phyloP scores from a whole-genome alignment of 2,113 vertebrate genomes.

The Lanius ludovicianus region DNA sequence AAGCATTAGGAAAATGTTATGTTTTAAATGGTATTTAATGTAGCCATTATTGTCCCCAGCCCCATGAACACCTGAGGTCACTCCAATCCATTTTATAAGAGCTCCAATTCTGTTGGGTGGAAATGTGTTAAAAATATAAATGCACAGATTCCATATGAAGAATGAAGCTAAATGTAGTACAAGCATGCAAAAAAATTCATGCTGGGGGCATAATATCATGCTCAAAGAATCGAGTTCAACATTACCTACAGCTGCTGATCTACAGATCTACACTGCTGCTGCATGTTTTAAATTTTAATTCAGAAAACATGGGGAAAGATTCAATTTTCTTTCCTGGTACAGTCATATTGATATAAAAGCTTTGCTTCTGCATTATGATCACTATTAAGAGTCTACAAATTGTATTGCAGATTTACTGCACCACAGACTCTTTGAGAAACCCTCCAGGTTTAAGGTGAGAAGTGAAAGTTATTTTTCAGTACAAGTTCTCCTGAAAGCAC shows the following conservation, averaged over 20 bases:
- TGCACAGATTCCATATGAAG: background rate
- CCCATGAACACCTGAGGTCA: background rate
- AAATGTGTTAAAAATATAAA: background rate
- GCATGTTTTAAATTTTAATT: slow-evolving; percentile 39
- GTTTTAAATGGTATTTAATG: background rate
- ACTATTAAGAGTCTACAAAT: slow-evolving; percentile 21
- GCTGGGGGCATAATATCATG: background rate
- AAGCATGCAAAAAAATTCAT: background rate
- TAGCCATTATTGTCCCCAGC: background rate
- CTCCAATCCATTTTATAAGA: background rate
- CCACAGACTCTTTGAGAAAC: background rate
- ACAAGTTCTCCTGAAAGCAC: slow-evolving; percentile 4
- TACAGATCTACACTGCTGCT: background rate
- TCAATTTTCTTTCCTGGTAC: background rate
- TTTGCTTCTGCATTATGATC: slow-evolving; percentile 1
- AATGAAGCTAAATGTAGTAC: background rate
- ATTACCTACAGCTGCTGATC: background rate
- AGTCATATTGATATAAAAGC: slow-evolving; percentile 19
- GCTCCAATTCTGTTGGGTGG: background rate
- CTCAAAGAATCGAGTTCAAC: background rate
- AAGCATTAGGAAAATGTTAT: background rate
- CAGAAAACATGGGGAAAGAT: background rate
- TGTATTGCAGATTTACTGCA: slow-evolving; percentile 7
- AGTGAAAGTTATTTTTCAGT: slow-evolving; percentile 36
- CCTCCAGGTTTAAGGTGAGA: slow-evolving; percentile 23